Base-by-base conservation (phyloP, 2,113 vertebrate species). In the Passer domesticus region DNA sequence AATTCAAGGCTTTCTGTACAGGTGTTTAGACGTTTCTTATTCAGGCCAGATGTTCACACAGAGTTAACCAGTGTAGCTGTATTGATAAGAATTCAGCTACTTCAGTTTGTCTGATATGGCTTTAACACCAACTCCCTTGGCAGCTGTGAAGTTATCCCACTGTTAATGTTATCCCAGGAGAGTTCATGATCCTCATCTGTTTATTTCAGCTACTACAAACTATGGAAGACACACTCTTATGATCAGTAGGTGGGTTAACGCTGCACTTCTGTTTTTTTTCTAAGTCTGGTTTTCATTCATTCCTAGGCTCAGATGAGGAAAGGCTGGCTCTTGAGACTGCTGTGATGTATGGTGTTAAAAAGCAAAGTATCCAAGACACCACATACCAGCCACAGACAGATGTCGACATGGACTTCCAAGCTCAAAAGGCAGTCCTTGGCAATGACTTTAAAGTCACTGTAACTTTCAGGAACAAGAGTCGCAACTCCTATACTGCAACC, bases 291-390 rank as follows among this genome's bases (percentile, higher is more conserved):
- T 96, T 91, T 84, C 49, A 23, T 47, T 95, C 58, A 31, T 58
- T 95, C 85, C 44, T 96, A 99, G 99, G 98, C 58, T 99, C 97
- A 60, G 94, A 94, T 0, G 99, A 99, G 95, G 99, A 99, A 95
- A 98, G 99, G 10, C 90, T 98, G 33, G 98, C 99, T 79, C 96
- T 99, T 20, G 98, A 99, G 88, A 99, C 99, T 18, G 99, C 99
- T 1, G 97, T 99, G 83, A 98, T 98, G 98, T 99, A 98, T 0
- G 99, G 99, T 3, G 97, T 98, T 39, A 98, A 98, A 70, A 98
- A 98, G 68, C 62, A 95, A 69, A 95, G 97, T 55, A 67, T 96
- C 8, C 97, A 97, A 12, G 98, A 98, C 10, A 93, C 95, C 30
- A 16, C 78, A 0, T 53, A 93, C 12, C 96, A 94, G 25, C 82